Evolutionary conservation across 2,888 invertebrate species (phyloP).

Genomic region (Calliphora vomitoria): DNA sequence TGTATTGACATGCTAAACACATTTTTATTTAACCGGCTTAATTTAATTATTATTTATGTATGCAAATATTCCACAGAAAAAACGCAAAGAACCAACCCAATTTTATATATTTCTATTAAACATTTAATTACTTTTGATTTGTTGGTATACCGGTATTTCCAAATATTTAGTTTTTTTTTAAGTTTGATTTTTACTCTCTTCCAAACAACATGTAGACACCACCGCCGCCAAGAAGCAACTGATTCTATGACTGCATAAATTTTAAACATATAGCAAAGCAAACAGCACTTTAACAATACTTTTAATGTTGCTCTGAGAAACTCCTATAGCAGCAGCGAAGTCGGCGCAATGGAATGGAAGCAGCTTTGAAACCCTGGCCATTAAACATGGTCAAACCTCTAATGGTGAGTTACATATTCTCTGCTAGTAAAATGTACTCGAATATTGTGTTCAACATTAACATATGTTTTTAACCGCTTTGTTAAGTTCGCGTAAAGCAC

Average conservation of each 20-base stretch:
- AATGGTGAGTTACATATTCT: too few relatives aligned
- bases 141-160: conserved; percentile 67
- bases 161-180: conserved; percentile 48
- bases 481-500: conserved; percentile 33
- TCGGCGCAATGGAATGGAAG: too few relatives aligned
- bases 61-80: conserved; percentile 13
- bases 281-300: conserved; percentile 35
- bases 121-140: conserved; percentile 56
- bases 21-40: conserved; percentile 35
- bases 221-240: conserved; percentile 68
- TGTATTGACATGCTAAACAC: conserved; percentile 16
- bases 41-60: conserved; percentile 26
- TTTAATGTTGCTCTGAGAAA: conserved; percentile 49
- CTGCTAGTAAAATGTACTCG: conserved; percentile 10
- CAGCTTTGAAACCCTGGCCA: too few relatives aligned
- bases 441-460: conserved; percentile 28
- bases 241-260: conserved; percentile 46
- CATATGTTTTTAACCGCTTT: conserved; percentile 57
- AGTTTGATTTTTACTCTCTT: neutral
- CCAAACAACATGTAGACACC: conserved; percentile 52
- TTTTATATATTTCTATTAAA: conserved; percentile 37
- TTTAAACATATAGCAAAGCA: conserved; percentile 29
- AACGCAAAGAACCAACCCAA: conserved; percentile 17
- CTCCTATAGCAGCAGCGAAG: conserved; percentile 8
- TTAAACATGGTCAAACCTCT: too few relatives aligned